These are phyloP conservation scores for Holothuria scabra DNA, from an alignment of 53 echinoderm and acorn worm genomes.

Conservation along the genomic window DNA sequence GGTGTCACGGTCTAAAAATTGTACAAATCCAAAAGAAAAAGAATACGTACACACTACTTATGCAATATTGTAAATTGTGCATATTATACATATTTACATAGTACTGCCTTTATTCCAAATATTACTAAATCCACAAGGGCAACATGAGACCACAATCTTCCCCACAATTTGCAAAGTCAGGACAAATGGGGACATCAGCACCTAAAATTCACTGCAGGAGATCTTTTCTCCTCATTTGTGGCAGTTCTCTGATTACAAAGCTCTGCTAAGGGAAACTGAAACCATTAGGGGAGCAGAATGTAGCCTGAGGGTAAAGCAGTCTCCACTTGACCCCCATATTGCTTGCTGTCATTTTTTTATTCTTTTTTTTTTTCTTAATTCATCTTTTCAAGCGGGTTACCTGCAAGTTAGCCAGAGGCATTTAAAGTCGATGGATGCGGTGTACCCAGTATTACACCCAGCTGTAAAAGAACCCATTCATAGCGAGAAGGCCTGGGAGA, in stretches of 20 bases:
- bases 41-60: too few species aligned
- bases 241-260: slow-evolving; percentile 21
- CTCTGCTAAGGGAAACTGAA: slow-evolving; percentile 32
- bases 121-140: too few species aligned
- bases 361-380: not conserved
- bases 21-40: too few species aligned
- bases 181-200: slow-evolving; percentile 32
- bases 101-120: too few species aligned
- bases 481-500: not conserved
- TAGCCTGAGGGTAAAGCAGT: slow-evolving; percentile 21
- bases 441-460: not conserved
- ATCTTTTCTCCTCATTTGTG: not conserved
- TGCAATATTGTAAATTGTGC: too few species aligned
- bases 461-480: slow-evolving; percentile 26
- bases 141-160: too few species aligned
- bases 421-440: not conserved
- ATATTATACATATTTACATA: too few species aligned
- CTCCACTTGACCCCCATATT: slow-evolving; percentile 21
- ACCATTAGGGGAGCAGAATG: slow-evolving; percentile 15
- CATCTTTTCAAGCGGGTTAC: not conserved
- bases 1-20: too few species aligned
- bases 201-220: not conserved
- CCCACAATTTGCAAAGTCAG: not conserved
- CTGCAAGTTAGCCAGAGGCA: slow-evolving; percentile 11
- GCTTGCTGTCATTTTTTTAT: not conserved